Evolutionary conservation across 2,113 vertebrate genomes (phyloP), one percentile per base, ranked within the genome.

Genomic region (Zosterops borbonicus): DNA sequence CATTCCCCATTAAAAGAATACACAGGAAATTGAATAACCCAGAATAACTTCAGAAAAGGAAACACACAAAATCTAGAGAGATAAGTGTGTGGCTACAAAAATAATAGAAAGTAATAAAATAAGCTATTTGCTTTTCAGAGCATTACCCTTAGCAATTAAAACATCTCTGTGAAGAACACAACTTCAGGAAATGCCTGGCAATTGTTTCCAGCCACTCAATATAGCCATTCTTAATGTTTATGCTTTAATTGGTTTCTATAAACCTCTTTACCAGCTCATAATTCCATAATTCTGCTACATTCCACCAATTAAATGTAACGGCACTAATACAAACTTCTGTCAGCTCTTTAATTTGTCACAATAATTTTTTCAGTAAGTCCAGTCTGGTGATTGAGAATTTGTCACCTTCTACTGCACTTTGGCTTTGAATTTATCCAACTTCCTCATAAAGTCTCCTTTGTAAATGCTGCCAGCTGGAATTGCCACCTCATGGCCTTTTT

Each of bases 401-500:
- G 52, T 14, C 14, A 5, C 58, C 69, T 92, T 74, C 73, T 56
- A 23, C 29, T 69, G 44, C n/a, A 53, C 12, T 89, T 88, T 6
- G 9, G 56, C 47, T 91, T 87, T 91, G 82, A 87, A 83, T 85
- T 91, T 69, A 76, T 35, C 59, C 64, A 77, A 3, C 24, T 50
- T 55, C 29, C 47, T 70, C 67, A 70, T 42, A 50, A 82, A 90
- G 41, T 47, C 21, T 69, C 65, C n/a, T 85, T 71, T 83, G 53
- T 70, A 91, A 95, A 53, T 15, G 55, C 29, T 78, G 63, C 67
- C 81, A 94, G 58, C 58, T 85, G 74, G 75, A 95, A 77, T 73
- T 95, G 84, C 58, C 87, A 79, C 92, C 55, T 83, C 74, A 85
- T 76, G 89, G 67, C 63, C 76, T 73, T 77, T 94, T 84, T 39